These are phyloP conservation scores for Caenorhabditis brenneri DNA, from an alignment of 1,140 invertebrate genomes.

Conservation along the genomic window DNA sequence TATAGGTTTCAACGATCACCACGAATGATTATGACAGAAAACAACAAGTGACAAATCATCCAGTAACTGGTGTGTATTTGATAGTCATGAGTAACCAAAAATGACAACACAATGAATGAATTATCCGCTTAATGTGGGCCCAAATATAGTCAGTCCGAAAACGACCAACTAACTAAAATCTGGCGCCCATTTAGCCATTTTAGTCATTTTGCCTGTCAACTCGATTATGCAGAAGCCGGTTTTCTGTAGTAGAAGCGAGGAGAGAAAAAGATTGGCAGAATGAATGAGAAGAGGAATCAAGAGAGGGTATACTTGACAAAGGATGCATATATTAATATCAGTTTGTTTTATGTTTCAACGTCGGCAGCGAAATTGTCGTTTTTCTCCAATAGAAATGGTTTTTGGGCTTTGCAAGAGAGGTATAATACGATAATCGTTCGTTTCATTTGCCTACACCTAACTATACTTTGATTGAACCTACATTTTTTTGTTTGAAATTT, in stretches of 20 bases:
- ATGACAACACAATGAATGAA: not conserved
- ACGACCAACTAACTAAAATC: conserved; percentile 39
- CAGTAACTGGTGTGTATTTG: not conserved
- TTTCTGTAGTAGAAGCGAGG: not conserved
- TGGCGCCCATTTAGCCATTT: conserved; percentile 36
- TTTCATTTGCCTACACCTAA: not conserved
- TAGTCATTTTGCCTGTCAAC: conserved; percentile 38
- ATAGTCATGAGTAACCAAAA: not conserved
- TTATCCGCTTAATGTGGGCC: not conserved
- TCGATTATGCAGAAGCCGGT: conserved; percentile 39
- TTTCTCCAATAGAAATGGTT: not conserved
- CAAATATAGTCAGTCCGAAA: not conserved
- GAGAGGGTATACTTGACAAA: conserved; percentile 6
- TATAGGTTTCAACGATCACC: not conserved
- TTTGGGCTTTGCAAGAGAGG: not conserved
- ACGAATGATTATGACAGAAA: not conserved
- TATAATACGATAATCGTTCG: conserved; percentile 36
- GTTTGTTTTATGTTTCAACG: conserved; percentile 4
- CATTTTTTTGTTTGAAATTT: not conserved
- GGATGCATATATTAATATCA: conserved; percentile 22
- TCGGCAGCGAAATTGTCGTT: not conserved
- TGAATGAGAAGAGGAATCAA: not conserved
- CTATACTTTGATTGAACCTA: not conserved
- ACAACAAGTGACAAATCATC: not conserved
- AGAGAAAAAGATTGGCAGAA: not conserved